phyloP scores from a whole-genome alignment of 2,797 vertebrate species.

The Acridotheres tristis region DNA sequence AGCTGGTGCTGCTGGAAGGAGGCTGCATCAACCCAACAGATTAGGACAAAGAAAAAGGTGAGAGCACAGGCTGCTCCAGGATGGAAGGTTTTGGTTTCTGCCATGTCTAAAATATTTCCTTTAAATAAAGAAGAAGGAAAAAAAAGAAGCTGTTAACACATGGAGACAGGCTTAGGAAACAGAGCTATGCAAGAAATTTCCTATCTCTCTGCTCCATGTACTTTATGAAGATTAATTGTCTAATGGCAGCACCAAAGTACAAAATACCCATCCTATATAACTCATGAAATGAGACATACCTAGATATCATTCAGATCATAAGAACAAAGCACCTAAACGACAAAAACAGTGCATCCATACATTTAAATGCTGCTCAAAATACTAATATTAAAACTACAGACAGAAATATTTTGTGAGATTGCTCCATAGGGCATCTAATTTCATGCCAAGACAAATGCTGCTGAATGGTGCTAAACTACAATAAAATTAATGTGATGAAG shows the following conservation, averaged over 20 bases:
- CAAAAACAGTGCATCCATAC: background rate
- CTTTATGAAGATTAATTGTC: background rate
- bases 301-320: background rate
- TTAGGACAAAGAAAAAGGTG: constrained; percentile 73
- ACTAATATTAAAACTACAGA: background rate
- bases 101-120: constrained; percentile 76
- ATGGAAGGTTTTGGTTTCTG: constrained; percentile 64
- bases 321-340: background rate
- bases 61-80: constrained; percentile 71
- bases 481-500: background rate
- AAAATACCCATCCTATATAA: background rate
- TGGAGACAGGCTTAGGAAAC: background rate
- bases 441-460: background rate
- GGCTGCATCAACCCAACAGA: constrained; percentile 77
- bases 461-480: background rate
- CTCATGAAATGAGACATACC: background rate
- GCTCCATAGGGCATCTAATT: background rate
- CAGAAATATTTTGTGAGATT: background rate
- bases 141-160: constrained; percentile 52
- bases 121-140: constrained; percentile 63
- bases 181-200: background rate
- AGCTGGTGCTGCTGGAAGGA: constrained; percentile 86
- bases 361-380: background rate
- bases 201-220: background rate
- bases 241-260: background rate